These are phyloP conservation scores for Lasius platythorax DNA, from an alignment of 2,888 invertebrate species.

Conservation along the genomic window DNA sequence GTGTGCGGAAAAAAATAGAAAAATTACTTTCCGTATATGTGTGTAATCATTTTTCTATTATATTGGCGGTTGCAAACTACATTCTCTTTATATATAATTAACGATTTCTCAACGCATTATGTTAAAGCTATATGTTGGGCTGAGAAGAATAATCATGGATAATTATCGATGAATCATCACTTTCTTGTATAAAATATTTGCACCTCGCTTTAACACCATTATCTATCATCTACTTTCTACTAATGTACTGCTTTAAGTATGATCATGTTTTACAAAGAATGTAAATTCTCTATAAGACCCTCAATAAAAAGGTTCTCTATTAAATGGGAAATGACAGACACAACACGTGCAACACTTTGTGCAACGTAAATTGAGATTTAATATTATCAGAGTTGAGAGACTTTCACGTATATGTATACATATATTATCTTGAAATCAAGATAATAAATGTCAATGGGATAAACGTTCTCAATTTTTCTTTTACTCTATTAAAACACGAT, in stretches of 20 bases:
- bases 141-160: slow-evolving; percentile 11
- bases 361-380: slow-evolving; percentile 8
- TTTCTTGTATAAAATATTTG: slow-evolving; percentile 34
- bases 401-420: neutral
- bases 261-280: neutral
- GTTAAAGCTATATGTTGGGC: neutral
- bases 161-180: slow-evolving; percentile 32
- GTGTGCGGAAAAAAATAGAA: neutral
- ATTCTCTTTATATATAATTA: slow-evolving; percentile 10
- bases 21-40: neutral
- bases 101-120: slow-evolving; percentile 23
- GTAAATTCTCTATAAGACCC: neutral
- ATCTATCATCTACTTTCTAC: slow-evolving; percentile 27
- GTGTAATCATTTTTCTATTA: neutral
- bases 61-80: neutral
- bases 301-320: neutral
- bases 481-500: slow-evolving; percentile 6
- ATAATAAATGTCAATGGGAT: neutral
- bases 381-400: neutral
- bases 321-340: neutral
- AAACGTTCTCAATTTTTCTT: neutral
- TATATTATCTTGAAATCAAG: slow-evolving; percentile 4
- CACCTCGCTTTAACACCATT: slow-evolving; percentile 18
- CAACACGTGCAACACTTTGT: neutral
- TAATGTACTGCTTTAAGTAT: neutral